Evolutionary conservation across 2,113 vertebrate genomes (phyloP), one percentile per base, ranked within the genome.

Genomic region (Hippocampus abdominalis): DNA sequence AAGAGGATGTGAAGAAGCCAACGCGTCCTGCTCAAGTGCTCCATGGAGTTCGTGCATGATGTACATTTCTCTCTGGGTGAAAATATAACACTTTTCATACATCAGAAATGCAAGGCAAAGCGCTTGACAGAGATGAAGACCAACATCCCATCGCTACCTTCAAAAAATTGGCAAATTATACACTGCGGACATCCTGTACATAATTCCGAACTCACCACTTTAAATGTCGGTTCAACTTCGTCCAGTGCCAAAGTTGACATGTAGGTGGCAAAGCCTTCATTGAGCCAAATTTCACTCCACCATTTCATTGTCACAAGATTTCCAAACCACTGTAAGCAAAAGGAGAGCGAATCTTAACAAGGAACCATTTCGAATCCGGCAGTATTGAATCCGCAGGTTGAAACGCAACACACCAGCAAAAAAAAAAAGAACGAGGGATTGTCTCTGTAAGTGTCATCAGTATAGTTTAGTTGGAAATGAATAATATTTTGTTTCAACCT

Each of bases 261-360:
- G 0, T 95, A 98, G 1, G 92, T 94, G 49, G 96, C 94, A 0
- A 98, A 95, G 64, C 96, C 96, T 67, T 98, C 96, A 0, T 96
- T 98, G 75, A 98, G 91, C 97, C 97, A 98, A 59, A 96, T 44
- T 29, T 96, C 93, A 0, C 95, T 98, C 97, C 97, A 98, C 97
- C 97, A 98, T 6, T 74, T 88, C 86, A 98, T 91, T 0, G 97
- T 98, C 79, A 98, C 97, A 84, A 96, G 86, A 86, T 98, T 98
- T 71, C 97, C 97, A 16, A 98, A 96, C 97, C 97, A 98, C 97
- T 98, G 90, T 18, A n/a, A 62, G 29, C 7, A 68, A 39, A 48
- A 62, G 27, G 11, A 16, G 13, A 25, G 3, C 12, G 21, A 46
- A 21, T 39, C 20, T 23, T 40, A 11, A 11, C 3, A 40, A n/a